Evolutionary conservation across 2,113 vertebrate genomes (phyloP), one percentile per base, ranked within the genome.

Genomic region (Cyanistes caeruleus): DNA sequence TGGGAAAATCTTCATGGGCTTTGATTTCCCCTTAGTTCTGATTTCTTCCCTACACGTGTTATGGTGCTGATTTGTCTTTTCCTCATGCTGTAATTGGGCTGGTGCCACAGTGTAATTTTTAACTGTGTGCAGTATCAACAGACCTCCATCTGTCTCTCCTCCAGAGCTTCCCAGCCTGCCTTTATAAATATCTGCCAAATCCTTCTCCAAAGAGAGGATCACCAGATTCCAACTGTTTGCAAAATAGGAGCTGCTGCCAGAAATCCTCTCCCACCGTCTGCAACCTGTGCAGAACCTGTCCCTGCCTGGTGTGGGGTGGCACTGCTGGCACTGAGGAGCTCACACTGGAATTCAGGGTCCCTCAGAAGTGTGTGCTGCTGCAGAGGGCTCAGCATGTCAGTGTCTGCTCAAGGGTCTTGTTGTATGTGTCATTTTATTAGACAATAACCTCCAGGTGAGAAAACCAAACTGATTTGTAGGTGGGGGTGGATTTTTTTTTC

Each of bases 221-320:
- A 92, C 92, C 90, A 81, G 56, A 95, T 96, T 97, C 96, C 95
- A 84, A 95, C 90, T 96, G 96, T 96, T 97, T 95, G 90, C 96
- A 96, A 95, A 97, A 94, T 92, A 95, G 56, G 65, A 73, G 37
- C 37, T 0, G 0, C 73, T 5, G 88, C 88, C 90, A 95, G 80
- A 76, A 95, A 56, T 41, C 51, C 73, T 90, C 65, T 93, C 83
- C 69, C 76, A 75, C 49, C 0, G 9, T 74, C 85, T n/a, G 76
- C 88, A 96, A 15, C 87, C 67, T 63, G 87, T 59, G 89, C 92
- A 89, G 83, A 60, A 17, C 86, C 78, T 46, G 53, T 68, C 24
- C 62, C 84, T 60, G 55, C 49, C 27, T 2, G 0, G 13, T 28
- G 55, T 62, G 93, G 43, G 75, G 8, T 39, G 76, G 48, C 69